Evolutionary conservation across 2,113 vertebrate genomes (phyloP).

Genomic region (Lepus timidus): DNA sequence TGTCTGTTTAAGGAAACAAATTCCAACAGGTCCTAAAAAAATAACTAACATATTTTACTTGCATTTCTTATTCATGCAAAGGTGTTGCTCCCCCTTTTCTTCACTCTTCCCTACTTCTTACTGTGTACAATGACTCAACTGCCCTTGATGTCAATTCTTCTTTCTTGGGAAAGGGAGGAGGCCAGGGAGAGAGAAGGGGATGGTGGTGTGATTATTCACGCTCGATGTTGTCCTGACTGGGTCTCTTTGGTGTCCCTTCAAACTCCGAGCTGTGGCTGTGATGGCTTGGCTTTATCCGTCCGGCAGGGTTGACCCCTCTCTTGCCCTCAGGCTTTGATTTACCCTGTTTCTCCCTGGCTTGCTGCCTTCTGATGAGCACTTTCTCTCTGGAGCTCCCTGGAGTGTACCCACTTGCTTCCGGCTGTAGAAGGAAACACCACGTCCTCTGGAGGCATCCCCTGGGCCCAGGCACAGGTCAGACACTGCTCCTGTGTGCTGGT

Average conservation of each 20-base stretch:
- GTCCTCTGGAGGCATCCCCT: not conserved
- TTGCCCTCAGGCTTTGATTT: not conserved
- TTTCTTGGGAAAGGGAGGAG: not conserved
- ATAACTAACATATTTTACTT: not conserved
- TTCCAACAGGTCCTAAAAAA: not conserved
- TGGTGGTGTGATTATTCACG: not conserved
- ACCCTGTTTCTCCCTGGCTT: not conserved
- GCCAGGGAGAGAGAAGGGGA: not conserved
- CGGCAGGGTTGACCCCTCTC: not conserved
- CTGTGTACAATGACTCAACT: not conserved
- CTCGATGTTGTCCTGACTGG: too few relatives aligned
- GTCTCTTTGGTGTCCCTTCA: not conserved
- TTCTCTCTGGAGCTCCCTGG: not conserved
- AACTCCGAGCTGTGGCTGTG: not conserved
- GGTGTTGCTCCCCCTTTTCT: not conserved
- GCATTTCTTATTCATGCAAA: not conserved
- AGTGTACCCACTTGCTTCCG: not conserved
- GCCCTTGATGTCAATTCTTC: not conserved
- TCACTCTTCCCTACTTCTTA: not conserved
- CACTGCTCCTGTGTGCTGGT: too few relatives aligned
- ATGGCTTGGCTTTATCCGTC: not conserved
- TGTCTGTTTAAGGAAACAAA: constrained; percentile 4
- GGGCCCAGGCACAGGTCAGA: not conserved
- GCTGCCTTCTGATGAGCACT: not conserved
- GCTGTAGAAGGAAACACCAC: not conserved